phyloP scores from a whole-genome alignment of 2,113 vertebrate species.

The Jaculus jaculus region DNA sequence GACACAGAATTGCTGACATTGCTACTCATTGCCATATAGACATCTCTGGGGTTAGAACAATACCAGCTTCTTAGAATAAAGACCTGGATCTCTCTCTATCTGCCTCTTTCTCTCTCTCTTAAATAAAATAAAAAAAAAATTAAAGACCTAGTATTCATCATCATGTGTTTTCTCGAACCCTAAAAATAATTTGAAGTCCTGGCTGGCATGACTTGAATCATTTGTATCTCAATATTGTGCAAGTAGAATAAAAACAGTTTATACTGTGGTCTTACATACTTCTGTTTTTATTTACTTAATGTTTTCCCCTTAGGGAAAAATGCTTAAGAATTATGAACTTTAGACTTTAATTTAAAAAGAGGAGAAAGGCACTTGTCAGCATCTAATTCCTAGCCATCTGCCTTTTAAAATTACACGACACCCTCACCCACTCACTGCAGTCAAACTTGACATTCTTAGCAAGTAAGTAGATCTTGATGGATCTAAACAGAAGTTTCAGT shows the following conservation, averaged over 20 bases:
- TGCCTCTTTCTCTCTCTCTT: too few species aligned
- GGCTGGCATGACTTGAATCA: background rate
- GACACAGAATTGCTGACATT: slow-evolving; percentile 22
- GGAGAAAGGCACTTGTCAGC: slow-evolving; percentile 54
- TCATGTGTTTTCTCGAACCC: slow-evolving; percentile 48
- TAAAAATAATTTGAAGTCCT: slow-evolving; percentile 49
- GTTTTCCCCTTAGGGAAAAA: slow-evolving; percentile 58
- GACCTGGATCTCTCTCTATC: background rate
- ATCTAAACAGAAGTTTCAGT: slow-evolving; percentile 65
- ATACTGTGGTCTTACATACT: slow-evolving; percentile 15
- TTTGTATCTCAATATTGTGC: slow-evolving; percentile 27
- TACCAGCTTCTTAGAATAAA: slow-evolving; percentile 33
- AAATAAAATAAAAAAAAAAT: too few species aligned
- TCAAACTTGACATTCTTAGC: slow-evolving; percentile 59
- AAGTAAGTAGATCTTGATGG: slow-evolving; percentile 61
- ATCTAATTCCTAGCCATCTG: slow-evolving; percentile 65
- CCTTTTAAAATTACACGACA: slow-evolving; percentile 54
- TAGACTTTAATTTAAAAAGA: slow-evolving; percentile 63
- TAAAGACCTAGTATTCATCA: slow-evolving; percentile 31
- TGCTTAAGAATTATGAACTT: slow-evolving; percentile 64
- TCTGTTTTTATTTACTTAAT: slow-evolving; percentile 63
- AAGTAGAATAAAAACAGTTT: slow-evolving; percentile 58
- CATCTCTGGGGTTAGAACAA: slow-evolving; percentile 42
- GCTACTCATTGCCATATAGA: slow-evolving; percentile 28
- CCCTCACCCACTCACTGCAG: slow-evolving; percentile 11